Evolutionary conservation across 2,797 vertebrate genomes (phyloP).

Genomic region (Melanotaenia nigrans): DNA sequence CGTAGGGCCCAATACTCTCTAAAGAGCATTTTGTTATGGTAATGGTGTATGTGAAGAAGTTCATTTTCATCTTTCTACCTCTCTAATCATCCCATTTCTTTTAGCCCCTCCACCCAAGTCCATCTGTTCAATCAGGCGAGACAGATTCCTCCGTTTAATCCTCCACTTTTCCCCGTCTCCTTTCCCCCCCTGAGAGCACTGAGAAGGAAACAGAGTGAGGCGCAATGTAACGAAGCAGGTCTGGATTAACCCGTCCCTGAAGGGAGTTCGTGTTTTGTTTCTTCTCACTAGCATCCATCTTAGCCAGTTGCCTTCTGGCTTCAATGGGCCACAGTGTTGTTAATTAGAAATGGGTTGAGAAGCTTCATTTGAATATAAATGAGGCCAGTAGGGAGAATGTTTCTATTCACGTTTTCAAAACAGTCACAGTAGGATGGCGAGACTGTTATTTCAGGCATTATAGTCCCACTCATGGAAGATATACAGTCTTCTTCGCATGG

Average conservation of each 20-base stretch:
- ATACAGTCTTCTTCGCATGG: background rate
- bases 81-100: conserved; percentile 61
- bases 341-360: conserved; percentile 61
- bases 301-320: conserved; percentile 27
- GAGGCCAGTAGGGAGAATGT: conserved; percentile 35
- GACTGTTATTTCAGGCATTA: conserved; percentile 8
- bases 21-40: conserved; percentile 63
- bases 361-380: conserved; percentile 66
- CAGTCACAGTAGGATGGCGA: conserved; percentile 25
- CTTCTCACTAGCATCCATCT: conserved; percentile 43
- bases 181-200: conserved; percentile 14
- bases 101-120: conserved; percentile 23
- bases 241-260: conserved; percentile 49
- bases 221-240: conserved; percentile 37
- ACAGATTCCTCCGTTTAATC: conserved; percentile 68
- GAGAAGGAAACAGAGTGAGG: conserved; percentile 39
- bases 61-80: conserved; percentile 63
- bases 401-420: conserved; percentile 30
- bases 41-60: conserved; percentile 56
- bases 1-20: conserved; percentile 41
- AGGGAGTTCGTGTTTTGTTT: conserved; percentile 46
- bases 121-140: conserved; percentile 66
- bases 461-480: conserved; percentile 2
- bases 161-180: conserved; percentile 33
- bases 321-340: conserved; percentile 34